Evolutionary conservation across 2,113 vertebrate genomes (phyloP), one percentile per base, ranked within the genome.

Genomic region (Pygoscelis adeliae): DNA sequence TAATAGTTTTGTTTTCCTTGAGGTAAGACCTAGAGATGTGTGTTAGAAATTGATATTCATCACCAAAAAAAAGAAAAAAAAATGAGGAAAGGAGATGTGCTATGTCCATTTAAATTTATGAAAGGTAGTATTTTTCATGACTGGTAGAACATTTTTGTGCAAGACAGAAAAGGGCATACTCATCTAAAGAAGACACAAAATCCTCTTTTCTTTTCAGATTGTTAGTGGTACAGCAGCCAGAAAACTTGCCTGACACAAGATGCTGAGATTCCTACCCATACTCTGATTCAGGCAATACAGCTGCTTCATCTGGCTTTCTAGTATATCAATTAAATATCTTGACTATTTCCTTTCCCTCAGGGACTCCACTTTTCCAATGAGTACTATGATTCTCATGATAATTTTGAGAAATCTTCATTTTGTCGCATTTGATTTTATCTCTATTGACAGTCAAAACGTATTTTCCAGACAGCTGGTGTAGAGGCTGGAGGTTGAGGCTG

Each of bases 401-500:
- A 67, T 82, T 81, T 84, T 78, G 38, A 91, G n/a, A 95, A 92
- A 67, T 83, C 59, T 87, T 95, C 10, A 15, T 70, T 92, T 90
- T 78, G 10, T 58, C 32, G 70, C 32, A 4, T 56, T 70, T 78
- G 59, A 53, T 78, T 86, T 86, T 79, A 22, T 53, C 69, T 81
- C 4, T 12, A 6, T 7, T 73, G 67, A 58, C 53, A 89, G 30
- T 58, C 11, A 89, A 71, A 89, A 46, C 13, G 3, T 71, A 26
- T 63, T 87, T 96, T 74, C 59, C 80, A 66, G 77, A 11, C 38
- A 87, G 76, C 26, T 93, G 67, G 56, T 80, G 34, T 9, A 7
- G 36, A 53, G 85, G 7, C 21, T 80, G 7, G 10, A n/a, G 7
- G 20, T 36, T 84, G 62, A 70, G 42, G n/a, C 65, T 52, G 16